Conservation (phyloP, 1,140 invertebrate species). For the Octopus bimaculoides region DNA sequence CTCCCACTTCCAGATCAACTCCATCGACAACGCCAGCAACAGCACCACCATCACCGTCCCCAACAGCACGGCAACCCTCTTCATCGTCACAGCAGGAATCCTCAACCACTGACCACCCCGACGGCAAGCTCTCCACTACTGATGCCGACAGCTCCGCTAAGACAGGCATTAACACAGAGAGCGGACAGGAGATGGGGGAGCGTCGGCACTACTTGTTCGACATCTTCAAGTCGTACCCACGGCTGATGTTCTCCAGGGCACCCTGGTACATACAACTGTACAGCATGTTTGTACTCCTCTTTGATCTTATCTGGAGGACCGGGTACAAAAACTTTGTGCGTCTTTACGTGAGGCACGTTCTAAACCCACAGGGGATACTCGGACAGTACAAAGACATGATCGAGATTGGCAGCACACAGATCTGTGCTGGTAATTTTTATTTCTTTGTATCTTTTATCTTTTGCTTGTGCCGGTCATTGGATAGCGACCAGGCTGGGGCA, state of each 20-base stretch:
- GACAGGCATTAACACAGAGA: no score
- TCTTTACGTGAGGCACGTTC: conserved; percentile 30
- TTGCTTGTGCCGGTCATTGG: no score
- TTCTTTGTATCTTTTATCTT: no score
- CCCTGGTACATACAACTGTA: conserved; percentile 39
- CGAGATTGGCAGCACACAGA: conserved; percentile 33
- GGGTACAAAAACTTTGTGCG: conserved; percentile 35
- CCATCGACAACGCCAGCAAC: no score
- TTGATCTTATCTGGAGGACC: conserved; percentile 33
- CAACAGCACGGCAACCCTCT: no score
- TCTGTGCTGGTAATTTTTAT: conserved; percentile 39
- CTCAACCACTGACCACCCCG: no score
- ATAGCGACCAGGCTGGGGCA: neutral
- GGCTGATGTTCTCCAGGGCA: conserved; percentile 31
- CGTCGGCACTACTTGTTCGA: conserved; percentile 39
- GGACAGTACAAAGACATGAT: conserved; percentile 45
- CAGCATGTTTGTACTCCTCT: conserved; percentile 32
- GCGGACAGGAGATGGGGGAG: no score
- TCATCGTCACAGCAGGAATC: no score
- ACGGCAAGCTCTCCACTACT: no score
- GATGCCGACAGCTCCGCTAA: no score
- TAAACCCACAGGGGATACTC: conserved; percentile 33
- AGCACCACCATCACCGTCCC: no score
- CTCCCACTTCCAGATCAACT: no score
- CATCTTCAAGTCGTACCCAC: conserved; percentile 38